Evolutionary conservation across 1,140 invertebrate genomes (phyloP).

Genomic region (Lordiphosa collinella): DNA sequence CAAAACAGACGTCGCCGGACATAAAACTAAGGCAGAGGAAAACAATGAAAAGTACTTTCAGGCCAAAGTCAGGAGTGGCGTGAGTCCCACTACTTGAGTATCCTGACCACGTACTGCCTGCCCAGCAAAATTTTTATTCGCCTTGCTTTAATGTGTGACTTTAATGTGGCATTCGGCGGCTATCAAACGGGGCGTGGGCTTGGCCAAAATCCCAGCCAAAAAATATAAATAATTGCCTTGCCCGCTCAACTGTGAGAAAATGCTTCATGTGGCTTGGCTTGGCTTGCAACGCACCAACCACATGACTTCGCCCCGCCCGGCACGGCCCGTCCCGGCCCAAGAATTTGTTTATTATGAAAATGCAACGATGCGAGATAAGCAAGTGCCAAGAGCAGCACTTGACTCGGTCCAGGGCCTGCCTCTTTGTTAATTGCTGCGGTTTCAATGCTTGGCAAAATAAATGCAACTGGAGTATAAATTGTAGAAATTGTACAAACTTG

Average conservation of each 20-base stretch:
- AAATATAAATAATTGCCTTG: conserved; percentile 74
- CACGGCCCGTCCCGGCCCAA: no score
- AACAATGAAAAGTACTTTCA: conserved; percentile 75
- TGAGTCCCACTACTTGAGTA: conserved; percentile 35
- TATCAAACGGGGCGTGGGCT: conserved; percentile 14
- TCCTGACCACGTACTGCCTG: conserved; percentile 35
- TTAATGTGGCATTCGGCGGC: conserved; percentile 36
- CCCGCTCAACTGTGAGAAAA: conserved; percentile 67
- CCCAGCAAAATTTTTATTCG: conserved; percentile 49
- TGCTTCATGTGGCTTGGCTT: conserved; percentile 41
- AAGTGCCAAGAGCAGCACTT: conserved; percentile 65
- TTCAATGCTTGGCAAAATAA: conserved; percentile 53
- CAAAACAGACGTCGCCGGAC: conserved; percentile 59
- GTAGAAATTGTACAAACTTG: conserved; percentile 11
- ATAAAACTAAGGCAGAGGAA: conserved; percentile 51
- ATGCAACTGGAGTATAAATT: conserved; percentile 28
- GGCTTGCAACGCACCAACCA: conserved; percentile 58
- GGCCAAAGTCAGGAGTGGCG: conserved; percentile 56
- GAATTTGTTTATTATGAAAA: conserved; percentile 76
- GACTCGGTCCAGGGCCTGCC: conserved; percentile 20
- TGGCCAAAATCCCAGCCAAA: neutral
- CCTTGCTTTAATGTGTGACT: conserved; percentile 44
- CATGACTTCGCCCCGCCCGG: conserved; percentile 38
- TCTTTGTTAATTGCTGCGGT: conserved; percentile 69
- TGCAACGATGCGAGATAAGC: conserved; percentile 72